Evolutionary conservation across 2,888 invertebrate species (phyloP).

Genomic region (Orchesella flavescens): DNA sequence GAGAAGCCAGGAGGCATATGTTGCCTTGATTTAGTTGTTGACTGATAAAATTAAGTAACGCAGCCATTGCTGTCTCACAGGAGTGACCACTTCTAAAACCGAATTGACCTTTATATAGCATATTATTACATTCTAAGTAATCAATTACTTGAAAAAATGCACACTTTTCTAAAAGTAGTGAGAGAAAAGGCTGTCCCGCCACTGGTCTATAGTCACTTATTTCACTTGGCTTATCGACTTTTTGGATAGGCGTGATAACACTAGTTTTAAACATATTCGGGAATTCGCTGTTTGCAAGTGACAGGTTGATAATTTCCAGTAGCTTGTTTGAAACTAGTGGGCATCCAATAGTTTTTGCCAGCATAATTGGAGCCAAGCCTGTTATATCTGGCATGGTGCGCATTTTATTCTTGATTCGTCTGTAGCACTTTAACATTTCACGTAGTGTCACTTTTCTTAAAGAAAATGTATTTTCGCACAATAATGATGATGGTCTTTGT

Average conservation of each 20-base stretch:
- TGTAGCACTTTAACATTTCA: not conserved
- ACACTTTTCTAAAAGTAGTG: conserved; percentile 1
- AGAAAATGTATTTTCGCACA: not conserved
- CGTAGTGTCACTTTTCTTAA: not conserved
- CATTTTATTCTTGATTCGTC: not conserved
- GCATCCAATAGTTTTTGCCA: not conserved
- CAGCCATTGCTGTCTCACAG: conserved; percentile 3
- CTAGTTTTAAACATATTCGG: not conserved
- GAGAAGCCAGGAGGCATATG: not conserved
- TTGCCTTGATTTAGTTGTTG: not conserved
- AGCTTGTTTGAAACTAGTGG: not conserved
- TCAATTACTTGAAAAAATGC: not conserved
- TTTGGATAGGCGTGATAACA: not conserved
- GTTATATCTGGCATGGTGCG: not conserved
- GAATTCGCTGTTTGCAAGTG: not conserved
- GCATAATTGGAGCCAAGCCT: not conserved
- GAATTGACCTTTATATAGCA: conserved; percentile 8
- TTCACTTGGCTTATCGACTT: not conserved
- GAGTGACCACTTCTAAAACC: conserved; percentile 8
- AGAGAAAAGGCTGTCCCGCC: not conserved
- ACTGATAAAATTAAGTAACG: not conserved
- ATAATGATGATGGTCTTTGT: not conserved
- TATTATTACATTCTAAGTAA: not conserved
- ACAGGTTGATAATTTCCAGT: not conserved
- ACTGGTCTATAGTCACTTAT: not conserved